Evolutionary conservation across 2,888 invertebrate genomes (phyloP).

Genomic region (Drosophila eohydei): DNA sequence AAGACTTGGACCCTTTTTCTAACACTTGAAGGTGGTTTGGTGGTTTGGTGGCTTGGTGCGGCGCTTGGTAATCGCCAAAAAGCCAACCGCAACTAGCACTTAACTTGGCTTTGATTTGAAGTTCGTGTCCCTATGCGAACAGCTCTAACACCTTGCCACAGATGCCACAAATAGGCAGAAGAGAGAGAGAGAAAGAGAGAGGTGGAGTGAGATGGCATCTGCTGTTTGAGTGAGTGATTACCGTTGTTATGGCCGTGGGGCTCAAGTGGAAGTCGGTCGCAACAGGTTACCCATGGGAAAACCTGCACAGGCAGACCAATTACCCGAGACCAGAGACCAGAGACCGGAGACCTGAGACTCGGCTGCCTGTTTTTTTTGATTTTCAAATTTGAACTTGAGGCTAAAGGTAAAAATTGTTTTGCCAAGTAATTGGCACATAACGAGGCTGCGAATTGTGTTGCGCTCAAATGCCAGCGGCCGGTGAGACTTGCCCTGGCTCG

Average conservation of each 20-base stretch:
- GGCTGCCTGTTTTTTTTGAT: slow-evolving; percentile 79
- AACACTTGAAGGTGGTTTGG: slow-evolving; percentile 47
- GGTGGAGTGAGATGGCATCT: slow-evolving; percentile 12
- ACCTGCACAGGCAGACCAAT: slow-evolving; percentile 65
- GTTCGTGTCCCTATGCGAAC: slow-evolving; percentile 83
- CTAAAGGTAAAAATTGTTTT: slow-evolving; percentile 85
- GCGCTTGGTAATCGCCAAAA: slow-evolving; percentile 24
- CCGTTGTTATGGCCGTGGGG: slow-evolving; percentile 49
- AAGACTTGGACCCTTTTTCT: slow-evolving; percentile 50
- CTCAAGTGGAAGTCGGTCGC: slow-evolving; percentile 65
- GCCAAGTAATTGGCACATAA: slow-evolving; percentile 84
- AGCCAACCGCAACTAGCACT: slow-evolving; percentile 71
- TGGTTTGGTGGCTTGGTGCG: neutral
- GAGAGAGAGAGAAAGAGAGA: neutral
- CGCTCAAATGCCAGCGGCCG: slow-evolving; percentile 19
- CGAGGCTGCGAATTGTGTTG: slow-evolving; percentile 54
- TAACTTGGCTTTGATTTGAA: slow-evolving; percentile 83
- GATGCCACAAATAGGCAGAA: slow-evolving; percentile 12
- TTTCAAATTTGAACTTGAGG: slow-evolving; percentile 85
- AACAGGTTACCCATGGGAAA: slow-evolving; percentile 82
- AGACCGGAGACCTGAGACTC: neutral
- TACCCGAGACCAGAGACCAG: slow-evolving; percentile 46
- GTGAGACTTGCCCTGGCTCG: slow-evolving; percentile 19
- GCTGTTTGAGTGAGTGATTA: slow-evolving; percentile 77
- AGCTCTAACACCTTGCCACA: slow-evolving; percentile 72